These are phyloP conservation scores for Gyrodactylus bullatarudis DNA, from an alignment of 1,140 invertebrate species.

Conservation along the genomic window DNA sequence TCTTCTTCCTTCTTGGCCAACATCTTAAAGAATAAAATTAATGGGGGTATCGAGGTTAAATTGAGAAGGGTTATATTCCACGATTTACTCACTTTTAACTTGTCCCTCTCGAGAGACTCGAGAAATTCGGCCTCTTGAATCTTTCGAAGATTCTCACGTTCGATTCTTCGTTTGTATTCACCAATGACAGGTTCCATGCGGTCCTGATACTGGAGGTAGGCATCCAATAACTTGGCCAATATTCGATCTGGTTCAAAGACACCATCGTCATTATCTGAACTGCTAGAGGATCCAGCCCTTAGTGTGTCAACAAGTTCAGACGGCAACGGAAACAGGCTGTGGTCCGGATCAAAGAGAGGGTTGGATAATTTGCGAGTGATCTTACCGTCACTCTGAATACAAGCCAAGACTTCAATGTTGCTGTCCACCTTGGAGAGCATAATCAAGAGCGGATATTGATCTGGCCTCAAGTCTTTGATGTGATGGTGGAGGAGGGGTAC, in stretches of 20 bases:
- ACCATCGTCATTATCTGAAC: not conserved
- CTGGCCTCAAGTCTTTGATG: not conserved
- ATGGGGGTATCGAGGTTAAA: too few relatives aligned
- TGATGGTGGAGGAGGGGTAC: not conserved
- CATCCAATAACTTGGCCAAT: not conserved
- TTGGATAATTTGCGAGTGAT: not conserved
- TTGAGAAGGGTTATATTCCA: too few relatives aligned
- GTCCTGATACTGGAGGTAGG: not conserved
- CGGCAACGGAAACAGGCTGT: not conserved
- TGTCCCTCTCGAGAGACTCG: not conserved
- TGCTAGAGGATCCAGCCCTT: not conserved
- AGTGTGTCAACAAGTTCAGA: not conserved
- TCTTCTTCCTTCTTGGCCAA: not conserved
- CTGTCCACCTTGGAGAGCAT: not conserved
- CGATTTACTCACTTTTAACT: too few relatives aligned
- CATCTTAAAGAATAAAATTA: too few relatives aligned
- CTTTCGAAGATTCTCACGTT: not conserved
- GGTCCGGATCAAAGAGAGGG: not conserved
- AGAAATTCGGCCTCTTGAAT: not conserved
- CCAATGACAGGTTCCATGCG: not conserved
- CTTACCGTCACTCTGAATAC: not conserved
- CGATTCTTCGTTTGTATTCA: not conserved
- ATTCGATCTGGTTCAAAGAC: not conserved
- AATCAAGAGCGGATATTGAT: not conserved
- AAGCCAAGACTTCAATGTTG: not conserved